A percentile compares a stretch with the other conserved stretches of the same genome.
Evolutionary conservation across 2,888 invertebrate genomes (phyloP).

Genomic region (Brachylomia viminalis): DNA sequence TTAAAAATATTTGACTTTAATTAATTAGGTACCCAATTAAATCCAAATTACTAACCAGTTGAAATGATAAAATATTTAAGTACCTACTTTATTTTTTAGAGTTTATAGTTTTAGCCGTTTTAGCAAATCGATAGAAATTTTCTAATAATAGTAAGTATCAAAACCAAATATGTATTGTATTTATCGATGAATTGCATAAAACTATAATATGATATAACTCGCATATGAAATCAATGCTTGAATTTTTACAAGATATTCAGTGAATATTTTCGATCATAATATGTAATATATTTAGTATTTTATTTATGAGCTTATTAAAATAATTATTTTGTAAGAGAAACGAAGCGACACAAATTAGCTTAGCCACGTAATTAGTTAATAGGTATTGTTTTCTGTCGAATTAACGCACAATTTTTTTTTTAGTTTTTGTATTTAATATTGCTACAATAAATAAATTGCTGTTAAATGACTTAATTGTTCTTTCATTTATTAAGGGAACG

Average conservation of each 20-base stretch:
- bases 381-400: constrained; percentile 35
- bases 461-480: constrained; percentile 35
- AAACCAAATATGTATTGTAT: not conserved
- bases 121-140: not conserved
- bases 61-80: not conserved
- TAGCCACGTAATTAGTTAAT: constrained; percentile 25
- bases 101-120: not conserved
- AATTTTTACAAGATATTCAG: not conserved
- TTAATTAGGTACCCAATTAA: not conserved
- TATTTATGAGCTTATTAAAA: constrained; percentile 23
- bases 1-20: not conserved
- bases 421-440: constrained; percentile 40
- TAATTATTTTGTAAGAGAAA: constrained; percentile 50
- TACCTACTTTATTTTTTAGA: not conserved
- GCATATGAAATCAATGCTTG: not conserved
- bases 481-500: constrained; percentile 40
- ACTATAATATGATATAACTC: not conserved
- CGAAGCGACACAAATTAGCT: constrained; percentile 45
- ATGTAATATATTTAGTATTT: constrained; percentile 1
- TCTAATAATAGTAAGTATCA: not conserved
- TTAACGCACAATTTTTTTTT: constrained; percentile 53
- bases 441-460: constrained; percentile 56
- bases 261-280: not conserved
- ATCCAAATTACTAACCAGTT: not conserved
- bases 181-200: not conserved